phyloP scores from a whole-genome alignment of 2,888 invertebrate species.

The Tridacna crocea region DNA sequence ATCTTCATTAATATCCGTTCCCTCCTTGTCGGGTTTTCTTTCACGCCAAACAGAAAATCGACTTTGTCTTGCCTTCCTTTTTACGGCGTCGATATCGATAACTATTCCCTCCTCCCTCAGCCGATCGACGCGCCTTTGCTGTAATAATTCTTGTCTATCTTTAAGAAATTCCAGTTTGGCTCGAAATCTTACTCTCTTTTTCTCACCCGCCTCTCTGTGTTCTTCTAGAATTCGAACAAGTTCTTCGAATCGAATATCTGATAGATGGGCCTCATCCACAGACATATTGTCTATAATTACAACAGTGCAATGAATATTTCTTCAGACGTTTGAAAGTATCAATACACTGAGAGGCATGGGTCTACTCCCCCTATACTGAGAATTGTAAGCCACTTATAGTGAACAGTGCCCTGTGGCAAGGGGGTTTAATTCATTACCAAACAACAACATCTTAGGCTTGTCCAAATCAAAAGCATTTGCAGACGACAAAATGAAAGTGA shows the following conservation, averaged over 20 bases:
- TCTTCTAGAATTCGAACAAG: slow-evolving; percentile 6
- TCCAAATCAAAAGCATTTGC: too few relatives aligned
- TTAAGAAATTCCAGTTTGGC: slow-evolving; percentile 1
- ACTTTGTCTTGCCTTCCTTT: neutral
- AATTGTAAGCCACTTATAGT: too few relatives aligned
- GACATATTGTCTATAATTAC: neutral
- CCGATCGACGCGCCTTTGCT: slow-evolving; percentile 12
- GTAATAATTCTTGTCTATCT: slow-evolving; percentile 11
- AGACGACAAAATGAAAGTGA: too few relatives aligned
- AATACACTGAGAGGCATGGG: neutral
- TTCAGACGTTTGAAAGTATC: neutral
- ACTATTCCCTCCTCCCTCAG: slow-evolving; percentile 3
- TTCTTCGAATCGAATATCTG: slow-evolving; percentile 3
- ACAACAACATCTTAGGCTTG: too few relatives aligned
- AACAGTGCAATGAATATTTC: neutral
- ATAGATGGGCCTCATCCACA: neutral
- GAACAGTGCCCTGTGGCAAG: too few relatives aligned
- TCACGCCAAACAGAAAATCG: neutral
- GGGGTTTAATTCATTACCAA: too few relatives aligned
- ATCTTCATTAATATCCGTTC: slow-evolving; percentile 1
- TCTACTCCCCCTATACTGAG: neutral
- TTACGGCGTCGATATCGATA: neutral
- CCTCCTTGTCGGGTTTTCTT: slow-evolving; percentile 9
- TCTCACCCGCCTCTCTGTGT: slow-evolving; percentile 11
- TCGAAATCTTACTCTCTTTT: neutral